Percentiles rank a stretch among this genome's conserved stretches.
Conservation (phyloP, 2,113 vertebrate genomes). For the Arenaria interpres region DNA sequence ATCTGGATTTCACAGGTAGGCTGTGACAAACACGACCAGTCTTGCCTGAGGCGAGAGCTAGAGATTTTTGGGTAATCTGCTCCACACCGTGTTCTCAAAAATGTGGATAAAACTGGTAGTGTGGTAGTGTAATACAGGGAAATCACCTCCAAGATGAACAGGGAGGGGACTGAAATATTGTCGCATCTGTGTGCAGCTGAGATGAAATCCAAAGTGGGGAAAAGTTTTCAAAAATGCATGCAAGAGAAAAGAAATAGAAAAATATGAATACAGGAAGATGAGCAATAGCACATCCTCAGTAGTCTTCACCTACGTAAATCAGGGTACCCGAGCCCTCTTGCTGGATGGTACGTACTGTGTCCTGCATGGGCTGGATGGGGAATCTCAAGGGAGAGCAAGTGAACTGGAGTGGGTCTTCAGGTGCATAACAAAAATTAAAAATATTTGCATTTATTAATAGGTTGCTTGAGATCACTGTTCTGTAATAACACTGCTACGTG, state of each 20-base stretch:
- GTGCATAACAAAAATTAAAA: neutral
- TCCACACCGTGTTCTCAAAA: neutral
- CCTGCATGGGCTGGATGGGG: neutral
- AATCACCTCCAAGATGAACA: neutral
- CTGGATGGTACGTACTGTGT: neutral
- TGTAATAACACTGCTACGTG: neutral
- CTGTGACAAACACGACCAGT: neutral
- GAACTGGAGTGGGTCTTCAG: neutral
- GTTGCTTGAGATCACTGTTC: neutral
- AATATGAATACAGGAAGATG: neutral
- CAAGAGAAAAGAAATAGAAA: neutral
- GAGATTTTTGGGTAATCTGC: neutral
- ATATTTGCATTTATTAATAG: neutral
- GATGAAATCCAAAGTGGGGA: neutral
- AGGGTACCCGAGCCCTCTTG: neutral
- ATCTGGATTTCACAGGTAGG: conserved; percentile 5
- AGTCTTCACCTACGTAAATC: neutral
- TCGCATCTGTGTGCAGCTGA: neutral
- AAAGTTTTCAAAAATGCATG: neutral
- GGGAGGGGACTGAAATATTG: neutral
- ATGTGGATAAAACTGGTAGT: neutral
- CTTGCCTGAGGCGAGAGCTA: neutral
- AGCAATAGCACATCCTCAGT: neutral
- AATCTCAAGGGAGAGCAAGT: neutral
- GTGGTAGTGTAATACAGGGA: neutral